phyloP scores from a whole-genome alignment of 1,140 invertebrate genomes.

The Prorops nasuta region DNA sequence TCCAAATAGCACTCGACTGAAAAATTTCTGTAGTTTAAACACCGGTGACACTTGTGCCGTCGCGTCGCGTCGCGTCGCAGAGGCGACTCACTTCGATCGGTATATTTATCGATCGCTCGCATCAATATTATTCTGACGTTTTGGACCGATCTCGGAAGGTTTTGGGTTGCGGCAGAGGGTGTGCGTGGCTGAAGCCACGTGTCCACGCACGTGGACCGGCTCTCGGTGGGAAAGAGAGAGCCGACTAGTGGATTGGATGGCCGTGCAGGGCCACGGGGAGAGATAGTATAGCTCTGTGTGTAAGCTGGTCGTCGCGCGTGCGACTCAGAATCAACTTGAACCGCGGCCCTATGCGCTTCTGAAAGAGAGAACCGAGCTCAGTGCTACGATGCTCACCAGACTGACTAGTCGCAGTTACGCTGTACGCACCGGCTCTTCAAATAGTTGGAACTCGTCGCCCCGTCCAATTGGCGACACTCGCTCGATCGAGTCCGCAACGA shows the following conservation, averaged over 20 bases:
- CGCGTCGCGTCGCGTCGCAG: too few species aligned
- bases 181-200: not conserved
- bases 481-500: not conserved
- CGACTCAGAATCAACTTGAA: constrained; percentile 1
- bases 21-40: too few species aligned
- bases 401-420: constrained; percentile 35
- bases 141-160: not conserved
- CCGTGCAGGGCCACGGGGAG: not conserved
- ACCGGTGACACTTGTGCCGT: too few species aligned
- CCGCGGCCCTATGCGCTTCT: not conserved
- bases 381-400: constrained; percentile 51
- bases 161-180: not conserved
- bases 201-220: not conserved
- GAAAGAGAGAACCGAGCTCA: constrained; percentile 19
- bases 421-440: not conserved
- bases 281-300: too few species aligned
- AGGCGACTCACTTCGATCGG: too few species aligned
- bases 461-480: not conserved
- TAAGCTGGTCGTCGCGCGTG: constrained; percentile 12
- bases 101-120: too few species aligned
- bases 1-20: too few species aligned
- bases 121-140: too few species aligned
- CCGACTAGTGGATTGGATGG: constrained; percentile 7
- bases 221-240: constrained; percentile 9
- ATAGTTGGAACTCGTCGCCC: not conserved